Evolutionary conservation across 1,140 invertebrate genomes (phyloP), one percentile per base, ranked within the genome.

Genomic region (Pollicipes pollicipes): DNA sequence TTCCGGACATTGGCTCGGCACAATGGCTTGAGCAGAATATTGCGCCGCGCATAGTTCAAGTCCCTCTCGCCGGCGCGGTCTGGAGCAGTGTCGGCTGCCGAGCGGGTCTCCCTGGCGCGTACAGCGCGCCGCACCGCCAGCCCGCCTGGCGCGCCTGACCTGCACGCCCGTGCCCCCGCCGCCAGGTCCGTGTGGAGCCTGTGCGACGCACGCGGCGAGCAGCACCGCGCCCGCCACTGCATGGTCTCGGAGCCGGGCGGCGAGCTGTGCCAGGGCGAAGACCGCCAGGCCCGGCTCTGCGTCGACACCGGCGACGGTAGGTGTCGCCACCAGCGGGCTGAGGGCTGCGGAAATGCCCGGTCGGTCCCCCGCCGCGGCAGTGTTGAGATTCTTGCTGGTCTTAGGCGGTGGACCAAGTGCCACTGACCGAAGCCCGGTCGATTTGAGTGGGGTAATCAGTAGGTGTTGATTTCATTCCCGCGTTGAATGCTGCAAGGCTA

Each of bases 151-250:
- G 45, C 24, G 21, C 45, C 45, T 58, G 45, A 3, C 17, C 45
- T 58, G 45, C n/a, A 58, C 45, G 13, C 24, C 17, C 13, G 2
- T 2, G 13, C 45, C 45, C 45, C 6, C 45, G 13, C 45, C 45
- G 13, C 17, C 45, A 58, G 45, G 45, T 58, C 45, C 6, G 45
- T 58, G 10, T 58, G 45, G 45, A 58, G 45, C 17, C 6, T 17
- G 45, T 58, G 45, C 24, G 45, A 58, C 21, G 6, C 24, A 2
- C 10, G 85, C 69, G 84, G 84, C 72, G 82, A 87, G 31, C 87
- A 88, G 71, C 80, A 86, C 21, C 78, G 88, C 2, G 84, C 85
- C 70, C 80, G 87, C 29, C 85, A 82, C 70, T 89, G 88, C 72
- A 76, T 83, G 3, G 77, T 78, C 3, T 77, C 78, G 29, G 79